These are phyloP conservation scores for Thumatha senex DNA, from an alignment of 2,888 invertebrate species.

Conservation along the genomic window DNA sequence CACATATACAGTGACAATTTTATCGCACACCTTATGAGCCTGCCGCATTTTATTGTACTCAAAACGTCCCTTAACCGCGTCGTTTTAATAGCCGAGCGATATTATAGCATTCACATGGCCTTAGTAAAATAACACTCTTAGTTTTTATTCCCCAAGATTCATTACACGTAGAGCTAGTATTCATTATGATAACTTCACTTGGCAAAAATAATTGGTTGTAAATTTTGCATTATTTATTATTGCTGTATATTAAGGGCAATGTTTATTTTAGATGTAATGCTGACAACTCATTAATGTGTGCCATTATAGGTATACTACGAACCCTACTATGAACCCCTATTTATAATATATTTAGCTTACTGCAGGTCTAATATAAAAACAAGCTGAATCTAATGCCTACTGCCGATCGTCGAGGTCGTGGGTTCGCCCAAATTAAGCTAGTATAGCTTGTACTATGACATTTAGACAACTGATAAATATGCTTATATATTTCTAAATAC, in stretches of 20 bases:
- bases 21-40: conserved; percentile 8
- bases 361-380: too few relatives aligned
- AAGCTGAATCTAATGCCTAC: too few relatives aligned
- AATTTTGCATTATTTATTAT: conserved; percentile 39
- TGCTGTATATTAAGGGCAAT: conserved; percentile 24
- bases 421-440: too few relatives aligned
- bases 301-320: conserved; percentile 12
- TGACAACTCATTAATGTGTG: conserved; percentile 18
- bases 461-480: too few relatives aligned
- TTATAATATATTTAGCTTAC: too few relatives aligned
- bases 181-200: conserved; percentile 38
- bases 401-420: too few relatives aligned
- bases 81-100: conserved; percentile 23
- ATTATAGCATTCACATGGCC: conserved; percentile 18
- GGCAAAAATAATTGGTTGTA: conserved; percentile 39
- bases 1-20: conserved; percentile 13
- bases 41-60: conserved; percentile 13
- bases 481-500: too few relatives aligned
- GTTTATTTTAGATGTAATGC: conserved; percentile 31
- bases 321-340: too few relatives aligned
- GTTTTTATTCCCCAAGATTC: conserved; percentile 28
- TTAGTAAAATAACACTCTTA: conserved; percentile 23
- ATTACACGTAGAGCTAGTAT: conserved; percentile 26
- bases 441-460: too few relatives aligned
- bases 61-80: conserved; percentile 18